phyloP scores from a whole-genome alignment of 1,140 invertebrate species.

The Paracyclopina nana region DNA sequence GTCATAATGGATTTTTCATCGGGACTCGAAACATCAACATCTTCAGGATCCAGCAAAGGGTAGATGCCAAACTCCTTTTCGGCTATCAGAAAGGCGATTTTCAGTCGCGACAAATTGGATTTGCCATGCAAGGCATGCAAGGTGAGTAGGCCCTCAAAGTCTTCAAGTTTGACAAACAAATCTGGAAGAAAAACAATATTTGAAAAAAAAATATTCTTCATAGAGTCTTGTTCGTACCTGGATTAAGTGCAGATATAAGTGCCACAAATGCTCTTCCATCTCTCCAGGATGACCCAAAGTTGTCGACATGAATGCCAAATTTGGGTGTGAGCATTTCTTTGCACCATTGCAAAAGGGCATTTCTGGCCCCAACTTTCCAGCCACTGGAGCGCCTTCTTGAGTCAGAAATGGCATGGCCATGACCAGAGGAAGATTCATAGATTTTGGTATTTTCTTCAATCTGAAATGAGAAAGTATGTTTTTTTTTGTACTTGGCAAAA shows the following conservation, averaged over 20 bases:
- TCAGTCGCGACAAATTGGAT: conserved; percentile 56
- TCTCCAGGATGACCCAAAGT: conserved; percentile 91
- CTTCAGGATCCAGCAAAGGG: conserved; percentile 78
- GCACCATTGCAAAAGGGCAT: conserved; percentile 82
- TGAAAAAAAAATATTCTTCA: not conserved
- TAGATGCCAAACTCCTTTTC: conserved; percentile 79
- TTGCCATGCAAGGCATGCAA: conserved; percentile 46
- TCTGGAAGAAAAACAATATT: not conserved
- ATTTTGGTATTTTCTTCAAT: not conserved
- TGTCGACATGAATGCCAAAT: conserved; percentile 44
- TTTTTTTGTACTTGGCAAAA: no score
- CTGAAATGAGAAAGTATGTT: not conserved
- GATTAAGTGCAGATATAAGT: conserved; percentile 83
- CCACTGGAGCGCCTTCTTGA: conserved; percentile 77
- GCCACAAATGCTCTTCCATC: conserved; percentile 91
- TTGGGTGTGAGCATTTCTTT: conserved; percentile 77
- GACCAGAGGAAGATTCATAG: not conserved
- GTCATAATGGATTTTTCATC: conserved; percentile 99
- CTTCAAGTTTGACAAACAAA: not conserved
- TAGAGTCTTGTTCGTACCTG: conserved; percentile 23
- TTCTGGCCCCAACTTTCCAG: conserved; percentile 68
- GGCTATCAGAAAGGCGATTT: conserved; percentile 82
- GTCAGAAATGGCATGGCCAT: conserved; percentile 40
- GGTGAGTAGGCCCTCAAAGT: not conserved
- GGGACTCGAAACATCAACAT: conserved; percentile 88